Base-by-base conservation (phyloP, 92 coral and sea anemone species). In the Epizoanthus scotinus region DNA sequence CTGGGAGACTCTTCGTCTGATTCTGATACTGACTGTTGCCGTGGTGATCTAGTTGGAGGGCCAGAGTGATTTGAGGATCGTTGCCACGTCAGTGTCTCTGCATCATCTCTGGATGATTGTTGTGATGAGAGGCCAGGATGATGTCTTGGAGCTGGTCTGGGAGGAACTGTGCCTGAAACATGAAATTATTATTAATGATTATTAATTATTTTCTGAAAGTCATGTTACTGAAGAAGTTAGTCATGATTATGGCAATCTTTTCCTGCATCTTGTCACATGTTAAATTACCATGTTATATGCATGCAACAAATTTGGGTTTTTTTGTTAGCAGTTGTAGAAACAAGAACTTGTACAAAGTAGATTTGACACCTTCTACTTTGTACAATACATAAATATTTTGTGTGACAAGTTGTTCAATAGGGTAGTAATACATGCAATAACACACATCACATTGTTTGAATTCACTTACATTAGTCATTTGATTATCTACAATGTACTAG, bases 1-100 rank as follows among this genome's bases (percentile, higher is more conserved):
- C 56, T 60, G 6, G 87, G 87, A 13, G 87, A 70, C 60, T 82
- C 79, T 12, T 36, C 25, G 4, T 72, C 82, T 9, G 82, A 70
- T 9, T 70, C 82, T 34, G 78, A 83, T 29, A 71, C 63, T 19
- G 77, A 65, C 15, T 67, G 85, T 22, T 72, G 74, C 2, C 60
- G 87, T n/a, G 87, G 81, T 53, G 87, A 57, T 69, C 87, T 86
- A 36, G 90, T 84, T 5, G 78, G 85, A 36, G 83, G 91, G 5
- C 47, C 67, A 8, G 89, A 86, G 31, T 49, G 67, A 36, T 52
- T 60, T 22, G 81, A 75, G 24, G 81, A 38, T 15, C 61, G 69
- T 36, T 47, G 18, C 81, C 81, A 75, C 6, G 68, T 75, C 10
- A n/a, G 26, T 59, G 57, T 24, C 14, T 60, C 79, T 31, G 31